Base-by-base conservation (phyloP, 2,113 vertebrate species). In the Melanostigma gelatinosum region DNA sequence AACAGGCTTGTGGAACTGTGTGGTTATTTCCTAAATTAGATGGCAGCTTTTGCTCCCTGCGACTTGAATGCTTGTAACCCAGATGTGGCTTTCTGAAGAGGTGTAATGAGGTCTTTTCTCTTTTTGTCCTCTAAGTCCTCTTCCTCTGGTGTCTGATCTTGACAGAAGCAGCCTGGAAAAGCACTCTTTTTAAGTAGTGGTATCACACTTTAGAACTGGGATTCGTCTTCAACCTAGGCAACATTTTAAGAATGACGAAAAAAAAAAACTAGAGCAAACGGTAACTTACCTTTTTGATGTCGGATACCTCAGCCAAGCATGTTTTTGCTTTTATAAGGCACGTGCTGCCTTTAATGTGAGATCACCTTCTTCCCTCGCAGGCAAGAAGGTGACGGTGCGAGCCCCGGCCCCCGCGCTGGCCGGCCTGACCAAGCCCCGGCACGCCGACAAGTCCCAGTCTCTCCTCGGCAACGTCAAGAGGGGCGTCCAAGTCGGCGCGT, bases 321-420 rank as follows among this genome's bases (percentile, higher is more conserved):
- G 7, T 63, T 55, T 60, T 55, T 57, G 9, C 18, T 82, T 75
- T 52, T 32, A 34, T 64, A 64, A 34, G 4, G 8, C 0, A 15
- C 42, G 9, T 55, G 22, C 69, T 32, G 32, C 44, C 22, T 71
- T 57, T 84, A 8, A 78, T 36, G 34, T 75, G 4, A 10, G 13
- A 48, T 38, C 44, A 82, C 8, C 29, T 67, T 1, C 24, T 73
- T 10, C 34, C 22, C 20, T 54, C 64, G 6, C 89, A 98, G 97
- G 93, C 54, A 97, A 96, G 83, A 97, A 96, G 89, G 96, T 97
- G 70, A 96, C 95, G 13, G 93, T 97, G 20, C 96, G 97, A 69
- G 96, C 96, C 32, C 97, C 97, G 0, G 95, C 96, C 0, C 95
- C 96, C 0, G 96, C 95, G 4, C 93, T 93, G 12, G 91, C 94